phyloP scores from a whole-genome alignment of 2,797 vertebrate genomes.

The Betta splendens region DNA sequence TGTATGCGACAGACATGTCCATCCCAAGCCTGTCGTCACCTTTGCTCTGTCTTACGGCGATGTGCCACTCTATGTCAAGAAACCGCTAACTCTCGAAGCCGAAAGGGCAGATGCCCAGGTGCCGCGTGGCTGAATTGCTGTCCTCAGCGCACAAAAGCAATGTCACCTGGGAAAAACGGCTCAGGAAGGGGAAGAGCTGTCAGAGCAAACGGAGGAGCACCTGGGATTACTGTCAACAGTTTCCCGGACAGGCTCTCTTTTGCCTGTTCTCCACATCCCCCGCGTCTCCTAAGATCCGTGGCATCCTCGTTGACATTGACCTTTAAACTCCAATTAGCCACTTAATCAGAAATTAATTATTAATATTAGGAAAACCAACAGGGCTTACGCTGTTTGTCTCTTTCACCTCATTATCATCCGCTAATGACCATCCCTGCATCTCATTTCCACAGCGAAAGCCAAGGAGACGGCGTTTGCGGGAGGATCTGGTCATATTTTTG shows the following conservation, averaged over 20 bases:
- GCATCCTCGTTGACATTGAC: conserved; percentile 79
- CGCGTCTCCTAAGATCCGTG: conserved; percentile 66
- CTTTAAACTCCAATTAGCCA: conserved; percentile 86
- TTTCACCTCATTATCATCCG: conserved; percentile 83
- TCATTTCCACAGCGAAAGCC: conserved; percentile 80
- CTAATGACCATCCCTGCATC: conserved; percentile 82
- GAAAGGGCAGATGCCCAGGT: conserved; percentile 79
- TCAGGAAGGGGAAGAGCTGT: conserved; percentile 63
- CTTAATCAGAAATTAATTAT: conserved; percentile 85
- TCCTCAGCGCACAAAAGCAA: conserved; percentile 78
- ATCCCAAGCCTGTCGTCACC: conserved; percentile 32
- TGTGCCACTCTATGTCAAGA: conserved; percentile 62
- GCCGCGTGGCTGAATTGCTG: conserved; percentile 69
- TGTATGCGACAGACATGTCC: conserved; percentile 15
- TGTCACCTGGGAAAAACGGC: conserved; percentile 66
- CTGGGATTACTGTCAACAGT: conserved; percentile 78
- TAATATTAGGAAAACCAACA: conserved; percentile 84
- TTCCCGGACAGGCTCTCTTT: conserved; percentile 42
- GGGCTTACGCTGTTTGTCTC: conserved; percentile 82
- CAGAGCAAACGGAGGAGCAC: conserved; percentile 75
- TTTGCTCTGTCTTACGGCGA: conserved; percentile 44
- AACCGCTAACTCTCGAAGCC: conserved; percentile 70
- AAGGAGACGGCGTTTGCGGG: conserved; percentile 53
- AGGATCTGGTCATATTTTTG: conserved; percentile 53
- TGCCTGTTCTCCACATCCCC: conserved; percentile 28